Percentiles rank a stretch among this genome's conserved stretches.
These are phyloP conservation scores for Drosophila macrothrix DNA, from an alignment of 2,888 invertebrate genomes.

Conservation along the genomic window DNA sequence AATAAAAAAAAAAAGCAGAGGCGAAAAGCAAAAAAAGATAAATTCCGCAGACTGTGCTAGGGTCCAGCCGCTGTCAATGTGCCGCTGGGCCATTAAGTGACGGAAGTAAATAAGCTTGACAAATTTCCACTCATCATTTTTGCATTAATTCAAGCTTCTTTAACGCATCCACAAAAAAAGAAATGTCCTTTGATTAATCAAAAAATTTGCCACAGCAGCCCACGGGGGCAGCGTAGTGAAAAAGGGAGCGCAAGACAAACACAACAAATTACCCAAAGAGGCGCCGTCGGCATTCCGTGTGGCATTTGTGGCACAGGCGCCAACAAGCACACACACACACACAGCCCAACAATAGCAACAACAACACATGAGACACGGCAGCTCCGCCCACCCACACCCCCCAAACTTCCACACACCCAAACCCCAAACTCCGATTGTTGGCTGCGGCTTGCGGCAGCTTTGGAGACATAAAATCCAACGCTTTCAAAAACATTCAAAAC, in stretches of 20 bases:
- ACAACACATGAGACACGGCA: slow-evolving; percentile 20
- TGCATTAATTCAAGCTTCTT: slow-evolving; percentile 83
- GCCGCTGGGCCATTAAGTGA: slow-evolving; percentile 79
- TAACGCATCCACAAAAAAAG: slow-evolving; percentile 64
- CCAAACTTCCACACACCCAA: neutral
- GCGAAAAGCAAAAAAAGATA: slow-evolving; percentile 70
- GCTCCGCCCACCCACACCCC: neutral
- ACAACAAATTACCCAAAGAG: slow-evolving; percentile 80
- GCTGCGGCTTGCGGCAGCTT: slow-evolving; percentile 49
- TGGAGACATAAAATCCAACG: slow-evolving; percentile 32
- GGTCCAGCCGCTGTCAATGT: slow-evolving; percentile 58
- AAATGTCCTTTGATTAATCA: slow-evolving; percentile 81
- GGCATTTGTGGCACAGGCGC: slow-evolving; percentile 65
- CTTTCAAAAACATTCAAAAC: slow-evolving; percentile 51
- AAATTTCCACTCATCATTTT: slow-evolving; percentile 84
- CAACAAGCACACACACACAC: slow-evolving; percentile 47
- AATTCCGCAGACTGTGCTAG: slow-evolving; percentile 50
- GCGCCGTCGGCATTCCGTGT: slow-evolving; percentile 65
- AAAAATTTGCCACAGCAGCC: slow-evolving; percentile 69
- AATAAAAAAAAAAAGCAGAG: slow-evolving; percentile 15
- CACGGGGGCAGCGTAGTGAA: slow-evolving; percentile 34
- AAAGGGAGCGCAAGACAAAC: slow-evolving; percentile 58
- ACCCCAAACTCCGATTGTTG: slow-evolving; percentile 14
- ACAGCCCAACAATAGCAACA: slow-evolving; percentile 10
- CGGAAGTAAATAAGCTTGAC: slow-evolving; percentile 83